Evolutionary conservation across 2,888 invertebrate species (phyloP).

Genomic region (Sarcophaga caerulescens): DNA sequence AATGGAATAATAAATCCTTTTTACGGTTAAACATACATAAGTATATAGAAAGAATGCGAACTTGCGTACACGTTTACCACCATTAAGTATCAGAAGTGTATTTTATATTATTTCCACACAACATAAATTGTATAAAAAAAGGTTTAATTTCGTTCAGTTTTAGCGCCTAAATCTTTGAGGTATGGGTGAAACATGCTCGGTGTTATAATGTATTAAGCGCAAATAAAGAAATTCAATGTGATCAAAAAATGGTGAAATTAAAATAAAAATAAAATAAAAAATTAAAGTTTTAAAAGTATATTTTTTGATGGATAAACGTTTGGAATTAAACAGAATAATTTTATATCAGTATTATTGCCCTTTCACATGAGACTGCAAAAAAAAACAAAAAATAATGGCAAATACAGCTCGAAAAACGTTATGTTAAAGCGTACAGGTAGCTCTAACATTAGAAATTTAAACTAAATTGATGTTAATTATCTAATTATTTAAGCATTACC

Average conservation of each 20-base stretch:
- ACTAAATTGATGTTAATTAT: too few relatives aligned
- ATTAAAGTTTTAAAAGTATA: too few relatives aligned
- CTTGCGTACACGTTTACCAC: background rate
- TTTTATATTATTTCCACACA: slow-evolving; percentile 26
- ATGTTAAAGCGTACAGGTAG: too few relatives aligned
- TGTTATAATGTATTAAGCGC: slow-evolving; percentile 29
- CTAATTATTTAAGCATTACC: too few relatives aligned
- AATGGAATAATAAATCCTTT: slow-evolving; percentile 46
- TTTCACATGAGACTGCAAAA: too few relatives aligned
- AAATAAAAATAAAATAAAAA: too few relatives aligned
- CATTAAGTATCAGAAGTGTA: slow-evolving; percentile 21
- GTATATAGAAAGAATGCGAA: slow-evolving; percentile 32
- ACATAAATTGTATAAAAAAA: slow-evolving; percentile 17
- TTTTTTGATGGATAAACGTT: background rate
- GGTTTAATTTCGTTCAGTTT: slow-evolving; percentile 50
- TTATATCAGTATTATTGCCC: background rate
- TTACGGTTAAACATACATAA: slow-evolving; percentile 52
- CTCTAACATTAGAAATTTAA: too few relatives aligned
- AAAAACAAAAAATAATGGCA: too few relatives aligned
- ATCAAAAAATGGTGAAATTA: background rate
- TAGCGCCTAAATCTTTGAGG: slow-evolving; percentile 36
- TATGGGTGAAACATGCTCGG: slow-evolving; percentile 38
- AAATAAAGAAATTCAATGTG: background rate
- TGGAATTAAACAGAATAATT: too few relatives aligned
- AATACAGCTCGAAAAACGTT: too few relatives aligned